A percentile compares a stretch with the other conserved stretches of the same genome.
These are phyloP conservation scores for Onychomys arenicola DNA, from an alignment of 2,797 vertebrate species.

Conservation along the genomic window DNA sequence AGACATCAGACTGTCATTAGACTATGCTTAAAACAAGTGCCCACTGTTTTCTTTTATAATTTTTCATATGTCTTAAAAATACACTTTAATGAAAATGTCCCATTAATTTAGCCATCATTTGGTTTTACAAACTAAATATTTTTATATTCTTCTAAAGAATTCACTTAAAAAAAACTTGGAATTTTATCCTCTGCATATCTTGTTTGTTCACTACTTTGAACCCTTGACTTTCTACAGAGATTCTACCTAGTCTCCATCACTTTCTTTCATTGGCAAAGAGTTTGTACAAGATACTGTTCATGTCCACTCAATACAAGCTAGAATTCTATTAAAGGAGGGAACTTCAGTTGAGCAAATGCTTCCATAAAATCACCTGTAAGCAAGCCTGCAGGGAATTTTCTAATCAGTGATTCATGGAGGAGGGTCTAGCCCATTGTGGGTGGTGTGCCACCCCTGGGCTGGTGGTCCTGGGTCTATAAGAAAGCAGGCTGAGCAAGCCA, in stretches of 20 bases:
- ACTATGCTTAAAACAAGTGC: not conserved
- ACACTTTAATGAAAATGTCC: not conserved
- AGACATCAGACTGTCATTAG: not conserved
- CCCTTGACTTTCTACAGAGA: not conserved
- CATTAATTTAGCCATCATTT: not conserved
- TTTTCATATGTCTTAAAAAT: constrained; percentile 1
- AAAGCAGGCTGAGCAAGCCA: not conserved
- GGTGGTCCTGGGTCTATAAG: not conserved
- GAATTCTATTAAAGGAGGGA: not conserved
- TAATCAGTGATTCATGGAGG: not conserved
- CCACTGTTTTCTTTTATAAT: not conserved
- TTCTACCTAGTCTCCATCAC: not conserved
- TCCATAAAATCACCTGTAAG: not conserved
- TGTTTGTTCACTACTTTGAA: not conserved
- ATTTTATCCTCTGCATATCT: not conserved
- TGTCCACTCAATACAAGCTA: not conserved
- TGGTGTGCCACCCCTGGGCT: not conserved
- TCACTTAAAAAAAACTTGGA: not conserved
- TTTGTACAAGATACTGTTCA: not conserved
- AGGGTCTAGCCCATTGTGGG: not conserved
- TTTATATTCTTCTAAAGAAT: not conserved
- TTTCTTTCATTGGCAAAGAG: not conserved
- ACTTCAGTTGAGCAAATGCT: not conserved
- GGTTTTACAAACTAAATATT: not conserved
- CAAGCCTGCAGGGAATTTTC: not conserved